Evolutionary conservation across 1,140 invertebrate species (phyloP).

Genomic region (Drosophila tropicalis): DNA sequence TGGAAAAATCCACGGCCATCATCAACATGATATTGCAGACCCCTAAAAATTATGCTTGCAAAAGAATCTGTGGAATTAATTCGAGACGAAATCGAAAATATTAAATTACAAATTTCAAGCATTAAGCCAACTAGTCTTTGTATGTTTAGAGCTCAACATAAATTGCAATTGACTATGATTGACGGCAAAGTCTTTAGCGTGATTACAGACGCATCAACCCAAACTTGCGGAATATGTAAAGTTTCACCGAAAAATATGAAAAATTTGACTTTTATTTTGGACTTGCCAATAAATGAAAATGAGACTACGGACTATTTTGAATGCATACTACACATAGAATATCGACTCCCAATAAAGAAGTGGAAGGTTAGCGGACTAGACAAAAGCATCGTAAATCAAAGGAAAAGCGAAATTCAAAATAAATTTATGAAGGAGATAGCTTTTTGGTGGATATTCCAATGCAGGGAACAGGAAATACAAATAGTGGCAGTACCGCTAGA

Average conservation of each 20-base stretch:
- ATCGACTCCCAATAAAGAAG: slow-evolving; percentile 1
- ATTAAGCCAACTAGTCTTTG: background rate
- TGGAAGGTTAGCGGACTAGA: background rate
- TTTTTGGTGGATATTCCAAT: background rate
- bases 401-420: background rate
- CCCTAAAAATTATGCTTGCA: background rate
- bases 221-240: slow-evolving; percentile 1
- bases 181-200: slow-evolving; percentile 6
- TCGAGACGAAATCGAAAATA: too few species aligned
- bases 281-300: slow-evolving; percentile 3
- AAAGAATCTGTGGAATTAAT: too few species aligned
- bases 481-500: background rate
- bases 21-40: too few species aligned
- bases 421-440: background rate
- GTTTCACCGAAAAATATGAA: background rate
- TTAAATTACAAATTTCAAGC: too few species aligned
- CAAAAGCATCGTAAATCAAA: background rate
- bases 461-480: background rate
- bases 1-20: too few species aligned
- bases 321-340: background rate
- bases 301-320: slow-evolving; percentile 1
- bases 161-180: background rate
- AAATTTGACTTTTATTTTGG: slow-evolving; percentile 4
- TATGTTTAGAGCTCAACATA: background rate
- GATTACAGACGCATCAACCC: background rate